Evolutionary conservation across 2,888 invertebrate genomes (phyloP).

Genomic region (Rhagium mordax): DNA sequence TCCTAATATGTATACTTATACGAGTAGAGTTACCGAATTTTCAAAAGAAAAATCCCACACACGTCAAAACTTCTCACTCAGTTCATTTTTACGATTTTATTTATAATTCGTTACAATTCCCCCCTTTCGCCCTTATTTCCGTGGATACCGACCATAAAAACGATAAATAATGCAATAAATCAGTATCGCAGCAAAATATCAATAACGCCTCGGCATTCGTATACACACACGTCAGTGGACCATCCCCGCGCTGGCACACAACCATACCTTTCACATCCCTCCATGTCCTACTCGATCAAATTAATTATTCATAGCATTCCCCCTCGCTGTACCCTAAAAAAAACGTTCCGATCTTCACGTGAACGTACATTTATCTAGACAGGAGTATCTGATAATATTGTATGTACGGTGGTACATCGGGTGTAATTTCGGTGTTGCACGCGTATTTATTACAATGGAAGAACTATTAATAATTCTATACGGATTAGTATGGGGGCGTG

Average conservation of each 20-base stretch:
- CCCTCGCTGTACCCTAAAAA: slow-evolving; percentile 27
- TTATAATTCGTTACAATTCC: not conserved
- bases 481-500: not conserved
- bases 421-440: slow-evolving; percentile 30
- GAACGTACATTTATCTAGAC: slow-evolving; percentile 25
- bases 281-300: slow-evolving; percentile 43
- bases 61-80: too few species aligned
- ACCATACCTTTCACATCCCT: slow-evolving; percentile 32
- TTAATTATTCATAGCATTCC: slow-evolving; percentile 49
- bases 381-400: slow-evolving; percentile 24
- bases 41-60: too few species aligned
- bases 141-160: not conserved
- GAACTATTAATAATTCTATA: slow-evolving; percentile 28
- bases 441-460: slow-evolving; percentile 23
- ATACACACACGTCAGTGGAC: slow-evolving; percentile 1
- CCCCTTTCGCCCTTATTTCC: not conserved
- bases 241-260: not conserved
- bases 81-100: not conserved
- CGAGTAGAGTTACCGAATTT: too few species aligned
- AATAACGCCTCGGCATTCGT: slow-evolving; percentile 4
- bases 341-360: slow-evolving; percentile 9
- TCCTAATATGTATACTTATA: too few species aligned
- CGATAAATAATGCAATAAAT: slow-evolving; percentile 4
- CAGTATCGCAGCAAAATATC: slow-evolving; percentile 14
- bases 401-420: slow-evolving; percentile 3